These are phyloP conservation scores for Platanista minor DNA, from an alignment of 2,113 vertebrate species.

Conservation along the genomic window DNA sequence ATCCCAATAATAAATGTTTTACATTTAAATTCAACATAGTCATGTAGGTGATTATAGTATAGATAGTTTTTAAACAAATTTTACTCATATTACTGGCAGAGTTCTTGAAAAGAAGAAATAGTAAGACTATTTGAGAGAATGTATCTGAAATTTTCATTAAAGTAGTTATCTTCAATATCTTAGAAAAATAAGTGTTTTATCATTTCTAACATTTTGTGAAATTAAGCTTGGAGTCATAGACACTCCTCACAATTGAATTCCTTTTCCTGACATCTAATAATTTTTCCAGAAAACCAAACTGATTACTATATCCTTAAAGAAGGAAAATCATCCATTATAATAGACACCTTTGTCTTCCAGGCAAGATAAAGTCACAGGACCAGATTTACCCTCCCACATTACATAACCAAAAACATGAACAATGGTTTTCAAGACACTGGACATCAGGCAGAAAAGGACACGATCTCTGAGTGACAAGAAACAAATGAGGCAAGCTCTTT, in stretches of 20 bases:
- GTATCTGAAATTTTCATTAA: not conserved
- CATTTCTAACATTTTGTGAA: not conserved
- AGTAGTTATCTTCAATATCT: not conserved
- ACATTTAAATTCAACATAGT: not conserved
- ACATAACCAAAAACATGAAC: not conserved
- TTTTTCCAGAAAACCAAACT: not conserved
- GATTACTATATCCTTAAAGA: not conserved
- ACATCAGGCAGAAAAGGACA: not conserved
- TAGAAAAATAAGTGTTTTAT: not conserved
- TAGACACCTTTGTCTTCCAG: not conserved
- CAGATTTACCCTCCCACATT: not conserved
- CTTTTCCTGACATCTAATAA: not conserved
- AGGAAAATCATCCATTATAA: not conserved
- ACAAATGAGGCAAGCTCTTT: not conserved
- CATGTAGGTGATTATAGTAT: not conserved
- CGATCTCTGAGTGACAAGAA: not conserved
- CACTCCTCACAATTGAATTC: not conserved
- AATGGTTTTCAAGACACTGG: not conserved
- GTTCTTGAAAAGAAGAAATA: slow-evolving; percentile 27
- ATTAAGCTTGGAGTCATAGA: not conserved
- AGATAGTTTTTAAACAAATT: slow-evolving; percentile 21
- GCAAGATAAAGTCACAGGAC: not conserved
- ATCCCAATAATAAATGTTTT: not conserved
- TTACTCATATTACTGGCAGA: not conserved
- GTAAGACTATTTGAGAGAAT: not conserved